A percentile compares a stretch with the other conserved stretches of the same genome.
These are phyloP conservation scores for Ascaphus truei DNA, from an alignment of 2,113 vertebrate species.

Conservation along the genomic window DNA sequence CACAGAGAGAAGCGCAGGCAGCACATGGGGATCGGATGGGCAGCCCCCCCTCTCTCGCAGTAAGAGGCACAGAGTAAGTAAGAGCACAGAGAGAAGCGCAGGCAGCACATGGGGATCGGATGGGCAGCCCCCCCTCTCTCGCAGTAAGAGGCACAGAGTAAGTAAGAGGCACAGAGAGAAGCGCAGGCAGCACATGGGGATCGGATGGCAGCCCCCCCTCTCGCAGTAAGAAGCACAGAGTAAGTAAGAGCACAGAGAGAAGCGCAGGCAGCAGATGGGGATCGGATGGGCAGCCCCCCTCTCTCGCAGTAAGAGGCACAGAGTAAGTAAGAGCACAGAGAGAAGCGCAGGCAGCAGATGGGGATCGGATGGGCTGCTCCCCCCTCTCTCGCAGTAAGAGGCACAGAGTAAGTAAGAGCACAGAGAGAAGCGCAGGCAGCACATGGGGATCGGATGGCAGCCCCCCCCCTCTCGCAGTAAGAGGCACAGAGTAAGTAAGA, in stretches of 20 bases:
- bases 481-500: not conserved
- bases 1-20: constrained; percentile 5
- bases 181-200: constrained; percentile 12
- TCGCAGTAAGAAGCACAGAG: not conserved
- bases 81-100: not conserved
- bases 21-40: constrained; percentile 1
- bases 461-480: not conserved
- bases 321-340: not conserved
- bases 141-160: not conserved
- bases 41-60: not conserved
- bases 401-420: not conserved
- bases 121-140: not conserved
- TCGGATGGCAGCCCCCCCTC: not conserved
- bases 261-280: constrained; percentile 16
- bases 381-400: not conserved
- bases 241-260: not conserved
- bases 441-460: too few relatives aligned
- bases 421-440: constrained; percentile 5
- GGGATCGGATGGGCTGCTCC: too few relatives aligned
- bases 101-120: constrained; percentile 21
- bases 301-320: not conserved
- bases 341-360: constrained; percentile 13
- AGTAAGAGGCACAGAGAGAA: not conserved
- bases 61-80: not conserved
- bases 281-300: not conserved